Conservation (phyloP, 2,888 invertebrate species). For the Theretra japonica region DNA sequence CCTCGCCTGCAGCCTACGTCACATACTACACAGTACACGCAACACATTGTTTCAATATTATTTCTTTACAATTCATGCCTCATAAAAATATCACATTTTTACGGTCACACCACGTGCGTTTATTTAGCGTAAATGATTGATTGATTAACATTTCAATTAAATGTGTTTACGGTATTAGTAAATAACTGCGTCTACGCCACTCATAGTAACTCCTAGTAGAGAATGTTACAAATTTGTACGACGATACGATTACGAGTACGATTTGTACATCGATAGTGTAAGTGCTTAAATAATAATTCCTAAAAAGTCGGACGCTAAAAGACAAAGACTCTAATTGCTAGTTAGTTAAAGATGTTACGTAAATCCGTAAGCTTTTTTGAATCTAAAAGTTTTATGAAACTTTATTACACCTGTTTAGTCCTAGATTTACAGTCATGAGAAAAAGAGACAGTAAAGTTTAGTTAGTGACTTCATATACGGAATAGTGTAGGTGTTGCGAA, state of each 20-base stretch:
- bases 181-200: slow-evolving; percentile 27
- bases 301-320: neutral
- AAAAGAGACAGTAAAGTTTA: slow-evolving; percentile 71
- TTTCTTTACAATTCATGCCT: slow-evolving; percentile 53
- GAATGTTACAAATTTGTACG: neutral
- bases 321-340: neutral
- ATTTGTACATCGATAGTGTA: neutral
- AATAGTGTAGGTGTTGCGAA: slow-evolving; percentile 67
- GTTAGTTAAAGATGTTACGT: neutral
- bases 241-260: too few species aligned
- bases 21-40: slow-evolving; percentile 52
- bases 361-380: slow-evolving; percentile 33
- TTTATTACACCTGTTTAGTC: slow-evolving; percentile 57
- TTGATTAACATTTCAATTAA: slow-evolving; percentile 35
- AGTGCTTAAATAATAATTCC: neutral
- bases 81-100: slow-evolving; percentile 47
- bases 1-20: slow-evolving; percentile 56
- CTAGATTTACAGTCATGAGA: slow-evolving; percentile 55
- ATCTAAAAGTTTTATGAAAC: slow-evolving; percentile 43
- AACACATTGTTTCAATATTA: slow-evolving; percentile 66
- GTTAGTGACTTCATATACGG: slow-evolving; percentile 60
- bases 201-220: neutral
- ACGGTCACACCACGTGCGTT: slow-evolving; percentile 42
- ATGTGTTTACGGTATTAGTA: slow-evolving; percentile 57
- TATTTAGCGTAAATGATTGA: slow-evolving; percentile 42